Percentiles rank a stretch among this genome's conserved stretches.
These are phyloP conservation scores for Lydus trimaculatus DNA, from an alignment of 2,888 invertebrate species.

Conservation along the genomic window DNA sequence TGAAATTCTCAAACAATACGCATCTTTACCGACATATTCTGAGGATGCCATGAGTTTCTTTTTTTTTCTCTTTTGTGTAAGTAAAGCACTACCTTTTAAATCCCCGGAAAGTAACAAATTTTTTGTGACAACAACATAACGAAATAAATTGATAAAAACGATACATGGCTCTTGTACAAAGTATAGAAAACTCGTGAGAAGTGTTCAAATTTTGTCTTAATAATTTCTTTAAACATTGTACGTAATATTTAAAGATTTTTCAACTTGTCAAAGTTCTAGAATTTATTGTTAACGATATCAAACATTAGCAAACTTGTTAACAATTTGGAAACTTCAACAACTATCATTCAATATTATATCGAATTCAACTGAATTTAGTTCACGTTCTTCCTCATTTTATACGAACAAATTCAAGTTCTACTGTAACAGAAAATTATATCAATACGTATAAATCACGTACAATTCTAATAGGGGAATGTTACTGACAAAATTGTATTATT, in stretches of 20 bases:
- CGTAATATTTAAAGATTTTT: not conserved
- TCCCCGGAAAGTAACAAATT: not conserved
- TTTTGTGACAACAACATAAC: not conserved
- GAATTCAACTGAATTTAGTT: not conserved
- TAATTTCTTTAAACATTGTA: not conserved
- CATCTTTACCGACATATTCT: slow-evolving; percentile 37
- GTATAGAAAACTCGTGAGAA: not conserved
- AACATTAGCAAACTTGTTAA: not conserved
- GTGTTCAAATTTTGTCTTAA: not conserved
- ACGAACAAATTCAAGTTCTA: not conserved
- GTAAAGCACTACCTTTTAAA: slow-evolving; percentile 5
- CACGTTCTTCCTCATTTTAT: not conserved
- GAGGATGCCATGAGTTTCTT: slow-evolving; percentile 35
- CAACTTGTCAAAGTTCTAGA: not conserved
- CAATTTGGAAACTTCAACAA: not conserved
- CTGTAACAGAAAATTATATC: not conserved
- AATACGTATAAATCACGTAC: not conserved
- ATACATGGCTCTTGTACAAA: not conserved
- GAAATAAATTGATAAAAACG: not conserved
- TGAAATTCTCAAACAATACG: slow-evolving; percentile 40
- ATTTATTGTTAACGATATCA: not conserved
- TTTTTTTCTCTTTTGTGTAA: not conserved
- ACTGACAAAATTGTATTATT: too few species aligned
- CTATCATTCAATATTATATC: not conserved
- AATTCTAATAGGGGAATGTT: not conserved